Evolutionary conservation across 2,113 vertebrate species (phyloP), one percentile per base, ranked within the genome.

Genomic region (Nanorana parkeri): DNA sequence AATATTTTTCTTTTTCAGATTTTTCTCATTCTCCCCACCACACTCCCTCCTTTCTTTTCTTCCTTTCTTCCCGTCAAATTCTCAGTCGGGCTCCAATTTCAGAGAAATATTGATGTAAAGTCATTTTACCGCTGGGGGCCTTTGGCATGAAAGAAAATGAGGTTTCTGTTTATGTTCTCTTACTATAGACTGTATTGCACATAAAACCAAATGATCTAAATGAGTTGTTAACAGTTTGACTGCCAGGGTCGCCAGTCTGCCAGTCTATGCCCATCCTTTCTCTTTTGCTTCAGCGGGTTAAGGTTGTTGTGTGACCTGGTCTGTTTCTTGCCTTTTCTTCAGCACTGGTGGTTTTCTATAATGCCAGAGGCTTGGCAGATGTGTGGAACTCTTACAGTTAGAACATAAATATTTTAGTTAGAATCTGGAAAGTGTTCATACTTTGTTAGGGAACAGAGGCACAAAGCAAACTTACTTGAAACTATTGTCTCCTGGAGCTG

Each of bases 1-100:
- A 83, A 83, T 83, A 82, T 83, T 83, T 83, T 83, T 51, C 72
- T 68, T 83, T 83, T 76, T 76, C 32, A 51, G 80, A 83, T 76
- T 76, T 83, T 75, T 61, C 51, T 47, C 67, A 56, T 74, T 75
- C 80, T 21, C 20, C 32, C 41, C 29, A 23, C 54, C 47, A 56
- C 60, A 19, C 47, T 28, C 23, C 71, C 15, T 58, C n/a, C 28
- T 68, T 24, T 61, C 19, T 41, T 17, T 29, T 17, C 47, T 7
- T 74, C 32, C 15, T 73, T 67, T 73, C 69, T 75, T 51, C 28
- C 52, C 29, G 20, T 66, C 60, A 56, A 81, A 74, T 23, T 66
- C 80, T 67, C 47, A 17, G 51, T 47, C 11, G 47, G 29, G 17
- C 47, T 74, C 61, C 60, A 65, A 29, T 82, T 83, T 76, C 72